These are phyloP conservation scores for Chymomyza procnemis DNA, from an alignment of 2,888 invertebrate genomes.

Conservation along the genomic window DNA sequence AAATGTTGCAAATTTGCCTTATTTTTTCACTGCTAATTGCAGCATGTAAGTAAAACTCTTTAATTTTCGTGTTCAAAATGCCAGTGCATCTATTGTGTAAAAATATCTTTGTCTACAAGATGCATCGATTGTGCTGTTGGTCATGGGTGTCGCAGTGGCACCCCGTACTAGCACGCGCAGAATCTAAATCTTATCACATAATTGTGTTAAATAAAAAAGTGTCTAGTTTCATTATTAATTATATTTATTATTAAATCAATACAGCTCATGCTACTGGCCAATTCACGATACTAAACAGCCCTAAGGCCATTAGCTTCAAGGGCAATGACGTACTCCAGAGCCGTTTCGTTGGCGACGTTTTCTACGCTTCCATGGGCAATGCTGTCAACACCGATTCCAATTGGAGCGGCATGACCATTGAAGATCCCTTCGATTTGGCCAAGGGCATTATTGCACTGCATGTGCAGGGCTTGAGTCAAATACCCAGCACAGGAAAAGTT, in stretches of 20 bases:
- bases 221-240: neutral
- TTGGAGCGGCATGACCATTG: constrained; percentile 85
- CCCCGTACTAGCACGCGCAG: constrained; percentile 46
- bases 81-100: constrained; percentile 11
- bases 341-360: constrained; percentile 85
- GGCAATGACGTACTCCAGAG: constrained; percentile 82
- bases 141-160: constrained; percentile 20
- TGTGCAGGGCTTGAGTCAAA: constrained; percentile 83
- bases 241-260: neutral
- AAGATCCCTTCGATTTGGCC: constrained; percentile 86
- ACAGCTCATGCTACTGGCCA: constrained; percentile 79
- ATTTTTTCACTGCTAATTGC: constrained; percentile 73
- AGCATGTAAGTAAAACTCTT: constrained; percentile 73
- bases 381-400: constrained; percentile 85
- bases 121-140: constrained; percentile 36
- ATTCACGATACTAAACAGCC: constrained; percentile 84
- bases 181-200: constrained; percentile 22
- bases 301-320: constrained; percentile 84
- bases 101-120: constrained; percentile 9
- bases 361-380: constrained; percentile 85
- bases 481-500: constrained; percentile 57
- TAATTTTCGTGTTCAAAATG: neutral
- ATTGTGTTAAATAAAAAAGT: neutral
- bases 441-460: constrained; percentile 85
- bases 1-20: constrained; percentile 74